phyloP scores from a whole-genome alignment of 1,140 invertebrate species.

The Diorhabda sublineata region DNA sequence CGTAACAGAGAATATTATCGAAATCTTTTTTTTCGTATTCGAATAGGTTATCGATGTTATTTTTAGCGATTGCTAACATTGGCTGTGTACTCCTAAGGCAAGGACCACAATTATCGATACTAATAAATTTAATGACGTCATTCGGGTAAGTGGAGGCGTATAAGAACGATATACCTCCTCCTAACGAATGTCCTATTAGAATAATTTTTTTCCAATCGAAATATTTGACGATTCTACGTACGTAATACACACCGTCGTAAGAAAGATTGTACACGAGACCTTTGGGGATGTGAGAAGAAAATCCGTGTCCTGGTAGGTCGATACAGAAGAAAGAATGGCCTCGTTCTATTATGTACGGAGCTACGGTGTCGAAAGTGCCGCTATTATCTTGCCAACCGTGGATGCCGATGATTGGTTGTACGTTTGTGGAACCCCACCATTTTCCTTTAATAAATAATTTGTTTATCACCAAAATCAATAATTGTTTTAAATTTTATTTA shows the following conservation, averaged over 20 bases:
- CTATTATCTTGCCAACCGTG: constrained; percentile 90
- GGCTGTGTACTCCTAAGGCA: constrained; percentile 57
- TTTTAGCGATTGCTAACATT: constrained; percentile 54
- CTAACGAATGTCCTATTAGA: constrained; percentile 77
- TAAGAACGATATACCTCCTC: constrained; percentile 74
- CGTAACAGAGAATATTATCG: constrained; percentile 63
- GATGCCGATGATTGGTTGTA: constrained; percentile 71
- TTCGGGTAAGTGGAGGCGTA: constrained; percentile 74
- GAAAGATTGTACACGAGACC: constrained; percentile 70
- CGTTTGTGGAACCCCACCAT: constrained; percentile 71
- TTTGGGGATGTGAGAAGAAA: constrained; percentile 70
- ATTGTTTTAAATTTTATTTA: too few relatives aligned
- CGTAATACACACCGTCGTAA: constrained; percentile 69
- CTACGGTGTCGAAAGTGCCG: constrained; percentile 78
- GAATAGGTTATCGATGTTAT: constrained; percentile 61
- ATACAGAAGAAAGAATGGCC: constrained; percentile 64
- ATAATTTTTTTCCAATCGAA: constrained; percentile 76
- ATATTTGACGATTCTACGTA: constrained; percentile 71
- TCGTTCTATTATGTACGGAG: constrained; percentile 61
- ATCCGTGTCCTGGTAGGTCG: constrained; percentile 78
- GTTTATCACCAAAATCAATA: too few relatives aligned
- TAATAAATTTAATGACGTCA: constrained; percentile 67
- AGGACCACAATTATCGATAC: constrained; percentile 72
- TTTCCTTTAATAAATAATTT: constrained; percentile 50
- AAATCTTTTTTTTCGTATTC: constrained; percentile 64